Evolutionary conservation across 2,888 invertebrate genomes (phyloP), one percentile per base, ranked within the genome.

Genomic region (Psococerastis gibbosa): DNA sequence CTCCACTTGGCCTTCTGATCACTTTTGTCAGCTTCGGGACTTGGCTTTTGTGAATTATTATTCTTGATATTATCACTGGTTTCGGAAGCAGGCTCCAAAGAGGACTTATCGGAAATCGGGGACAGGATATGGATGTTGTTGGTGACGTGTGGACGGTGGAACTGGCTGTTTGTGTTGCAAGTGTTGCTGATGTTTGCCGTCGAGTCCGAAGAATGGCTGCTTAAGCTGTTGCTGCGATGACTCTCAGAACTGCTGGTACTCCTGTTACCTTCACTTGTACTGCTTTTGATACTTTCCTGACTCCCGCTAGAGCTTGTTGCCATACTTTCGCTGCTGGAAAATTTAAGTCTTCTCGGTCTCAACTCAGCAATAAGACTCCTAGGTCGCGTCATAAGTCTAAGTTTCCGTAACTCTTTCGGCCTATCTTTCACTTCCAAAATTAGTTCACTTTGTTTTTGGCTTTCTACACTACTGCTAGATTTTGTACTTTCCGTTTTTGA

Each of bases 41-140:
- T 78, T 42, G 74, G 75, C 56, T 79, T 78, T 56, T 78, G 78
- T 1, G 79, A 79, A 55, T 78, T 78, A 55, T 79, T 79, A 57
- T 78, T 77, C 51, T 75, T 74, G 53, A 79, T 81, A 56, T 82
- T 80, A 55, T 83, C 83, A 9, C 80, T 81, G 16, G 79, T 77
- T 60, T 85, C 84, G 5, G 82, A 81, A 16, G 74, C 78, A 13
- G 81, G 83, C 56, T 87, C 87, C 60, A 83, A 84, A 1, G 84
- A 84, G 17, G 85, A 85, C 62, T 85, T 87, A 61, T 87, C 87
- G 46, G 85, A 85, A 55, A 87, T 87, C 16, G 87, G 87, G 54
- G 85, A 87, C 38, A 87, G 67, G 57, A 87, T 83, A 61, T 87
- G 84, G 52, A 85, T 64, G 60, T 85, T 84, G 58, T 68, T 70